Base-by-base conservation (phyloP, 2,797 vertebrate genomes). In the Petrocephalus schoutedeni region DNA sequence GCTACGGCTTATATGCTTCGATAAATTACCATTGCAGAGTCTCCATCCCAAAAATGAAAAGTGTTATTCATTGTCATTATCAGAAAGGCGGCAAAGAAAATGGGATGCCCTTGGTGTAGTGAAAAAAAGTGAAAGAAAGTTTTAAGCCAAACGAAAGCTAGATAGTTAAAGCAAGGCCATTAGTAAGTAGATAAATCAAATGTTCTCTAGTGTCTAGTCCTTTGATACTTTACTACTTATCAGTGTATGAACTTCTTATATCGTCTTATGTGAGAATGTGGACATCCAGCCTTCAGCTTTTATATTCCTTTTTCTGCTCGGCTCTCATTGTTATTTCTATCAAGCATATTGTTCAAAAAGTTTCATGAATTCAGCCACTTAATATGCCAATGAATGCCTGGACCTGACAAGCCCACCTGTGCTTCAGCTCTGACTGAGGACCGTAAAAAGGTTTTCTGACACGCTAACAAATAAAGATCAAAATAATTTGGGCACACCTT, bases 371-470 rank as follows among this genome's bases (percentile, higher is more conserved):
- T 67, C 49, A 10, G 36, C 59, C 86, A 87, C 64, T 49, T 45
- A 87, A 45, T 64, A n/a, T 56, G 21, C 51, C 64, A 36, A 80
- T 92, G 91, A 89, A 88, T 90, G 91, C 90, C 89, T 89, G 90
- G 92, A 94, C 93, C 93, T 92, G 10, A 51, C 54, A 56, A 59
- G 88, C 49, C 57, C 87, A 89, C 87, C 64, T 71, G 64, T 71
- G 64, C 12, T 71, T 12, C 28, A 71, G 10, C 23, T 67, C 61
- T 67, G 61, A 67, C 23, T 67, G 61, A 67, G 64, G 4, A 28
- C 28, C 32, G 1, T 0, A 28, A 71, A 71, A 71, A 36, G 64
- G 28, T 36, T 71, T 32, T 71, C 28, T 71, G 64, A 71, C 64
- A 71, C 10, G 32, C 64, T 36, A 5, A 71, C 64, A 32, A 71